phyloP scores from a whole-genome alignment of 2,797 vertebrate species.

The Sebastes kiyomatsui region DNA sequence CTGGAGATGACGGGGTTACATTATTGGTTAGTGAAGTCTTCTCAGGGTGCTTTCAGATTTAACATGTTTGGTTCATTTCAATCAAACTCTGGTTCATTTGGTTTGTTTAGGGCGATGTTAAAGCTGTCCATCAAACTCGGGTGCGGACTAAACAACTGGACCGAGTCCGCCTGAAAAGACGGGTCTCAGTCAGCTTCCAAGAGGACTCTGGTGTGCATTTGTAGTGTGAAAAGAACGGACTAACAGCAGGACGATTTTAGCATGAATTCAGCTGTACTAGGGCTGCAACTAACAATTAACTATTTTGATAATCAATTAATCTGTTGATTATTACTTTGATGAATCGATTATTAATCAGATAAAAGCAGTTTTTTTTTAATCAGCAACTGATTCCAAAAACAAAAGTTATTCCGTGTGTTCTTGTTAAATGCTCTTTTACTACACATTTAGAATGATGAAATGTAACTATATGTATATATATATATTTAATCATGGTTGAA shows the following conservation, averaged over 20 bases:
- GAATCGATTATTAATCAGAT: too few relatives aligned
- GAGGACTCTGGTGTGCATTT: neutral
- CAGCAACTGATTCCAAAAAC: too few relatives aligned
- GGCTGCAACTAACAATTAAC: too few relatives aligned
- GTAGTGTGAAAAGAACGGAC: neutral
- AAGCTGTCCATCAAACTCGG: neutral
- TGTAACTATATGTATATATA: too few relatives aligned
- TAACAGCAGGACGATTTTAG: neutral
- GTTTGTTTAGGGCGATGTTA: neutral
- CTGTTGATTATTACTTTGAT: too few relatives aligned
- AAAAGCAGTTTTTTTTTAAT: too few relatives aligned
- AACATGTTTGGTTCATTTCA: neutral
- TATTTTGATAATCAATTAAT: too few relatives aligned
- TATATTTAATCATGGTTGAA: too few relatives aligned
- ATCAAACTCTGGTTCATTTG: neutral
- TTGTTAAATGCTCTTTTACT: too few relatives aligned
- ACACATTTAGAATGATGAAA: too few relatives aligned
- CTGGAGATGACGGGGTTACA: conserved; percentile 63
- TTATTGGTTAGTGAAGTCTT: neutral
- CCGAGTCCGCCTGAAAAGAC: neutral
- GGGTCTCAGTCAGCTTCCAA: neutral
- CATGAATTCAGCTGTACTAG: too few relatives aligned
- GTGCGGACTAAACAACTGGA: neutral
- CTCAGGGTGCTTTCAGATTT: neutral
- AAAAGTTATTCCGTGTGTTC: too few relatives aligned